Conservation (phyloP, 1,140 invertebrate genomes). For the Amphibalanus amphitrite region DNA sequence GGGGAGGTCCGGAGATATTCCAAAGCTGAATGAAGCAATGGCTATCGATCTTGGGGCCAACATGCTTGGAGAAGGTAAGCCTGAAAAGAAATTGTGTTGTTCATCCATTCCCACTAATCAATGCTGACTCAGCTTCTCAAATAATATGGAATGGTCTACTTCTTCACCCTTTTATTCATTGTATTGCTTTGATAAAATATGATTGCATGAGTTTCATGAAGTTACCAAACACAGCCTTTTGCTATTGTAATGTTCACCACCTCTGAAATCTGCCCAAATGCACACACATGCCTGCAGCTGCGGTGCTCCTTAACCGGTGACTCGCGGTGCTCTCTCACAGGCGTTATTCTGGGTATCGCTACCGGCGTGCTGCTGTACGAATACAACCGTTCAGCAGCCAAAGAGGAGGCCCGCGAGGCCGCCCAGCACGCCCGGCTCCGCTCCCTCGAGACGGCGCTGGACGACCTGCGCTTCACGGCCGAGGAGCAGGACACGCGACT, state of each 20-base stretch:
- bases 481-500: not conserved
- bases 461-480: not conserved
- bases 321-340: not conserved
- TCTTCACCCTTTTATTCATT: too few species aligned
- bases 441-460: not conserved
- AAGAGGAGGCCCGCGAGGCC: not conserved
- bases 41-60: constrained; percentile 89
- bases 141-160: too few species aligned
- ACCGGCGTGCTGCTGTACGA: not conserved
- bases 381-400: not conserved
- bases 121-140: too few species aligned
- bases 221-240: too few species aligned
- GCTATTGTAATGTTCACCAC: too few species aligned
- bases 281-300: too few species aligned
- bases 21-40: constrained; percentile 75
- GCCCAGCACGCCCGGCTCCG: not conserved
- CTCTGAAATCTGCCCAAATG: too few species aligned
- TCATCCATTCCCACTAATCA: too few species aligned
- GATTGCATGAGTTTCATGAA: too few species aligned
- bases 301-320: too few species aligned
- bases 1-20: constrained; percentile 74
- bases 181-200: too few species aligned
- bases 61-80: constrained; percentile 48
- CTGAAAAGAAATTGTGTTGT: too few species aligned
- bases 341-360: not conserved